Conservation (phyloP, 2,113 vertebrate genomes). For the Anser cygnoides region DNA sequence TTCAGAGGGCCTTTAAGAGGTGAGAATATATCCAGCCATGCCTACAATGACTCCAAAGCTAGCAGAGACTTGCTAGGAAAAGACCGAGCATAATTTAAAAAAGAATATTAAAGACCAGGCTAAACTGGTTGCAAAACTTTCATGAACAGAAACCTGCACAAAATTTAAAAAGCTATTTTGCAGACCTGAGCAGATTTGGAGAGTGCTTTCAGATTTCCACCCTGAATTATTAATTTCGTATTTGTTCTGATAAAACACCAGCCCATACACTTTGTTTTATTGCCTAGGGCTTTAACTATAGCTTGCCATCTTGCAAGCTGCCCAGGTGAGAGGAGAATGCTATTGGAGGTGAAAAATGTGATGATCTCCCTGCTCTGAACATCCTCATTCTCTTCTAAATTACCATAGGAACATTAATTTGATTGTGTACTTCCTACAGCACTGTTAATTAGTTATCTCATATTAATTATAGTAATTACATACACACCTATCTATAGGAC, state of each 20-base stretch:
- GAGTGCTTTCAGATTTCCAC: background rate
- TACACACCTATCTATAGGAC: slow-evolving; percentile 66
- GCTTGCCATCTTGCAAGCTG: background rate
- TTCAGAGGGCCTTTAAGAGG: background rate
- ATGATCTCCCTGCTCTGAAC: background rate
- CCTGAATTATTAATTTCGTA: background rate
- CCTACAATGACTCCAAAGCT: background rate
- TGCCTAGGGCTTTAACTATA: background rate
- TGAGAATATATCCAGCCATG: background rate
- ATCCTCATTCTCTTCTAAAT: slow-evolving; percentile 26
- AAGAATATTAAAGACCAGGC: background rate
- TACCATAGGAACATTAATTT: slow-evolving; percentile 60
- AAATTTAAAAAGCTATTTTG: background rate
- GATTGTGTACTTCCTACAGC: slow-evolving; percentile 57
- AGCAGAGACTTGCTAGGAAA: background rate
- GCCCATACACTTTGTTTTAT: background rate
- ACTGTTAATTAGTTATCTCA: slow-evolving; percentile 62
- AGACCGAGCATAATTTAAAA: background rate
- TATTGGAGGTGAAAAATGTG: background rate
- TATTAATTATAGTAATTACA: slow-evolving; percentile 72
- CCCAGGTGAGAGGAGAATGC: background rate
- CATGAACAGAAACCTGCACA: background rate
- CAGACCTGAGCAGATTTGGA: background rate
- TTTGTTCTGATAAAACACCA: background rate
- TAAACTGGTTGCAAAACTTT: background rate